Base-by-base conservation (phyloP, 2,888 invertebrate genomes). In the Nezara viridula region DNA sequence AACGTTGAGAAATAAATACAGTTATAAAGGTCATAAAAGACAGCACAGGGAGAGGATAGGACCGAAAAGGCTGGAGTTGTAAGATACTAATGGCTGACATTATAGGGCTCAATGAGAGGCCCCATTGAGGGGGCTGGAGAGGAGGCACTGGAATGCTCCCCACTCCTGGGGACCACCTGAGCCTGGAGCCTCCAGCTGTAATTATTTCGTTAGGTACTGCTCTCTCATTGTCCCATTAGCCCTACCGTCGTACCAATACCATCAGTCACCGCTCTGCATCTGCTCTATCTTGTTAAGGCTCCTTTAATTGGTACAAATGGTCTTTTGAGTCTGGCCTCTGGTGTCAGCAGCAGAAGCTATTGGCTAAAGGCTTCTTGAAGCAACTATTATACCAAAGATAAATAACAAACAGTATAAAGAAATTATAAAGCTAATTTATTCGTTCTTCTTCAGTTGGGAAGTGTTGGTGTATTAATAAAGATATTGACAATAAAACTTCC, bases 211-310 rank as follows among this genome's bases (percentile, higher is more conserved):
- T 81, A 81, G 81, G n/a, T 81, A 7, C 81, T 47, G 10, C 44
- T 81, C 81, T 40, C 81, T 81, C 81, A 81, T 81, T 81, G 81
- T 81, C 81, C 81, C 81, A 81, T 81, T 81, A 81, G 81, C 40
- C 73, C 24, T 14, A 10, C 3, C 4, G 1, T 7, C 32, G 37
- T 12, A 44, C 16, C 77, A 77, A 77, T 81, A 81, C 77, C 77
- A 21, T 77, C 73, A 37, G 21, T 32, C 40, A 40, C 77, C 19
- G 40, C 21, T 24, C 27, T 24, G 21, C 24, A 40, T 40, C 40
- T 77, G 44, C n/a, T 24, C 44, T 44, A 37, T 81, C 81, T 81
- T n/a, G 44, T 81, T 44, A 44, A 24, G n/a, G 44, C 24, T 44
- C 10, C 24, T 81, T 81, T 81, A 44, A 81, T 81, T 81, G 81